phyloP scores from a whole-genome alignment of 2,113 vertebrate species.

The Astur gentilis region DNA sequence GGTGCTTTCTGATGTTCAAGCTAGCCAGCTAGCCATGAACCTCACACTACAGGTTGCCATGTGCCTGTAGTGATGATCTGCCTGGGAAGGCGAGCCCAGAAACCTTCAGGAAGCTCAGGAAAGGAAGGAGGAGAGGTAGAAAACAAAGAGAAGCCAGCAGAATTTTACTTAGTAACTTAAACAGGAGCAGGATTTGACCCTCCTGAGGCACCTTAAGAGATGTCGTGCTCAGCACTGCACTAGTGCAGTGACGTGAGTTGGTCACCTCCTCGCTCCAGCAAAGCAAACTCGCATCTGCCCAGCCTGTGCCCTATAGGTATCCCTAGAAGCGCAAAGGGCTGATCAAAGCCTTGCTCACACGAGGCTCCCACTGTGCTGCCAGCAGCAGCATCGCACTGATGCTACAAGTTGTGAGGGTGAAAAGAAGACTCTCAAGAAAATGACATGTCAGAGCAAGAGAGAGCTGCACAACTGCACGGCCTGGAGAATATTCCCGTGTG shows the following conservation, averaged over 20 bases:
- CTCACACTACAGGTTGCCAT: neutral
- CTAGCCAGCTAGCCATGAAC: neutral
- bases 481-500: neutral
- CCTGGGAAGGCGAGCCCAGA: neutral
- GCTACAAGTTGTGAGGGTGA: neutral
- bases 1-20: neutral
- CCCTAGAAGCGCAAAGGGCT: neutral
- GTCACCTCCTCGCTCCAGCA: neutral
- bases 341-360: neutral
- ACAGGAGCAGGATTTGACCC: neutral
- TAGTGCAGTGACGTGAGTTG: rapidly evolving
- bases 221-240: neutral
- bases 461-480: neutral
- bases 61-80: neutral
- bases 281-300: neutral
- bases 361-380: neutral
- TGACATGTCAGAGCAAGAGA: neutral
- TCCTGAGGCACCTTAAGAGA: neutral
- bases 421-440: neutral
- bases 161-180: neutral
- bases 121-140: neutral
- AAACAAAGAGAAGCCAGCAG: neutral
- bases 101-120: neutral
- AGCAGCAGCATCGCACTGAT: neutral
- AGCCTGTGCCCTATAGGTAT: neutral